Evolutionary conservation across 2,888 invertebrate genomes (phyloP).

Genomic region (Tortrix viridana): DNA sequence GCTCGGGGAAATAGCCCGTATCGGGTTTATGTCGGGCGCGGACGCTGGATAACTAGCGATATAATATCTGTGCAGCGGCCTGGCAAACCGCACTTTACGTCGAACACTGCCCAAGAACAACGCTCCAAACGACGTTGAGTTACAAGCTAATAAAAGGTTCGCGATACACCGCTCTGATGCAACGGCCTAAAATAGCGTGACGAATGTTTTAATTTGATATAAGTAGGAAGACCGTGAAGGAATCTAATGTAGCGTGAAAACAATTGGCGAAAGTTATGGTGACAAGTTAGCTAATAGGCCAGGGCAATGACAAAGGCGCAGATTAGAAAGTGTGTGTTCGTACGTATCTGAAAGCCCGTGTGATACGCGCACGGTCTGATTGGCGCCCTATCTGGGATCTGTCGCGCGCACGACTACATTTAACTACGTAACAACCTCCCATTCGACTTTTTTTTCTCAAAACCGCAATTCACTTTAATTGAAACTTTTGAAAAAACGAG

Average conservation of each 20-base stretch:
- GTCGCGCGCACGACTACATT: slow-evolving; percentile 55
- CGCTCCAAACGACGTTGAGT: slow-evolving; percentile 8
- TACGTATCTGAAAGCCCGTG: slow-evolving; percentile 78
- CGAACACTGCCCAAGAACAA: slow-evolving; percentile 40
- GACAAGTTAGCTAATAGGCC: slow-evolving; percentile 75
- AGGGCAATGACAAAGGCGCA: slow-evolving; percentile 80
- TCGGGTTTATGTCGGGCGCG: slow-evolving; percentile 66
- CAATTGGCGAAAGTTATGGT: slow-evolving; percentile 82
- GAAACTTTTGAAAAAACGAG: slow-evolving; percentile 32
- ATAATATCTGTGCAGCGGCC: slow-evolving; percentile 61
- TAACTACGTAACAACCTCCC: slow-evolving; percentile 35
- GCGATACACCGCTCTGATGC: slow-evolving; percentile 54
- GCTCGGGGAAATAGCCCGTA: slow-evolving; percentile 60
- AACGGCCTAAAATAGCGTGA: slow-evolving; percentile 60
- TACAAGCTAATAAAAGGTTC: slow-evolving; percentile 14
- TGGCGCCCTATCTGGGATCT: slow-evolving; percentile 80
- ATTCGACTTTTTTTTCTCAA: slow-evolving; percentile 26
- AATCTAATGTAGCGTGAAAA: slow-evolving; percentile 80
- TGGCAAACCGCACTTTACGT: slow-evolving; percentile 71
- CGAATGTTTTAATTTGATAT: slow-evolving; percentile 54
- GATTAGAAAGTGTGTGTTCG: slow-evolving; percentile 82
- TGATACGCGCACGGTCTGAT: slow-evolving; percentile 81
- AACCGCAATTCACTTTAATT: slow-evolving; percentile 38
- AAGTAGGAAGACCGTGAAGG: slow-evolving; percentile 67
- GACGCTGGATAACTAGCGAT: slow-evolving; percentile 64